Evolutionary conservation across 1,140 invertebrate species (phyloP), one percentile per base, ranked within the genome.

Genomic region (Drosophila tropicalis): DNA sequence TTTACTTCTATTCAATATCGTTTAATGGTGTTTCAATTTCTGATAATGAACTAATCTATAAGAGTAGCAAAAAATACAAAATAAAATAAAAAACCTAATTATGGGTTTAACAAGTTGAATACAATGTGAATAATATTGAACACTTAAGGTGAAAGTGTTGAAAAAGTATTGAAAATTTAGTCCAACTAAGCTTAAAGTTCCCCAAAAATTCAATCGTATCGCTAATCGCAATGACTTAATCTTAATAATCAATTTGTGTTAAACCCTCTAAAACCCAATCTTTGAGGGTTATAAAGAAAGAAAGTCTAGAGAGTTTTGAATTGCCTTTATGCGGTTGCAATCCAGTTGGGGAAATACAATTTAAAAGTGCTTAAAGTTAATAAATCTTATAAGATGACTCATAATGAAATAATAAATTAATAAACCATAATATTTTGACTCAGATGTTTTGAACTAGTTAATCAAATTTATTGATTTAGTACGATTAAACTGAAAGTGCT

Each of bases 21-120:
- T 79, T 73, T 75, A 86, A 73, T 70, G 63, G 19, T 55, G 51
- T 70, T 68, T 51, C 34, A 12, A 22, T 22, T 51, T 22, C 44
- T 44, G 80, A 87, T 83, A 78, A 81, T 77, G 63, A 54, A 57
- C 67, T 72, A 79, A 86, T 87, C 76, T 76, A 69, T 56, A 39
- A 68, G 72, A 77, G 39, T 54, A 60, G 22, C 68, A 65, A 32
- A 32, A 36, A 36, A 36, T 36, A 36, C 10, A 36, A 36, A 12
- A 36, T 12, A 62, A 58, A 29, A 29, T 29, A 29, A 3, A 29
- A 39, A 61, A 67, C 61, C 2, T 66, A 79, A 70, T 78, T 73
- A 67, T 39, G 36, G 10, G 15, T 17, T 61, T 51, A 62, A 60
- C 7, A 40, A 47, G 34, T 13, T 10, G 55, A 5, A 29, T 5